Conservation (phyloP, 30 jellyfish, hydroid and myxozoan species). For the Phacellophora camtschatica region DNA sequence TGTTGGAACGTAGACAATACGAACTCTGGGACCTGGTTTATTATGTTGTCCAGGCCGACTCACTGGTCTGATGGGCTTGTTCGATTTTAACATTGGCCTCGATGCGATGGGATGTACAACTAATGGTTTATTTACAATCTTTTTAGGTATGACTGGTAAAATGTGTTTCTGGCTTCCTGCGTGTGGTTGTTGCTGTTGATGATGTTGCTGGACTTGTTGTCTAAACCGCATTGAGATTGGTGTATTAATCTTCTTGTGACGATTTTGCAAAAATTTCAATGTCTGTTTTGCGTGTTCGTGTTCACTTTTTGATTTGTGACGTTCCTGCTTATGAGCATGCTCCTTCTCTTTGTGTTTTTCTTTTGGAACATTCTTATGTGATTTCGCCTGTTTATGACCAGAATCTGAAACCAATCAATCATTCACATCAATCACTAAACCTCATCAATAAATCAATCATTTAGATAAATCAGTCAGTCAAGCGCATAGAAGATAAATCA, state of each 20-base stretch:
- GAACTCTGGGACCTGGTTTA: constrained; percentile 25
- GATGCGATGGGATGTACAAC: neutral
- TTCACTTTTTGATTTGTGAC: constrained; percentile 50
- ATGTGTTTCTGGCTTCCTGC: constrained; percentile 49
- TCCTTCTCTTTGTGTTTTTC: constrained; percentile 27
- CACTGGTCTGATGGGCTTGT: neutral
- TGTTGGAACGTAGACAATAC: constrained; percentile 52
- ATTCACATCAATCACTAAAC: neutral
- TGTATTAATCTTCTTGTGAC: constrained; percentile 27
- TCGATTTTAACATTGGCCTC: neutral
- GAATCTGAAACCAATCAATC: neutral
- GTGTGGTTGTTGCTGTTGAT: constrained; percentile 63
- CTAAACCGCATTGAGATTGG: constrained; percentile 44
- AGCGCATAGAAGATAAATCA: no score
- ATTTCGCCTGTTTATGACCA: constrained; percentile 20
- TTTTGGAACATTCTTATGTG: constrained; percentile 19
- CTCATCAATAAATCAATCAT: no score
- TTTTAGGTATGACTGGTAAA: constrained; percentile 50
- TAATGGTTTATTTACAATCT: neutral
- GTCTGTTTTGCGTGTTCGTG: constrained; percentile 55
- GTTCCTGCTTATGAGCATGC: constrained; percentile 18
- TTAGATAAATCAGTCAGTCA: no score
- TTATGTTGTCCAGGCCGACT: no score
- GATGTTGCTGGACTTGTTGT: constrained; percentile 66
- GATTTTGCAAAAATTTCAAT: constrained; percentile 17